Conservation (phyloP, 1,140 invertebrate genomes). For the Diprion similis region DNA sequence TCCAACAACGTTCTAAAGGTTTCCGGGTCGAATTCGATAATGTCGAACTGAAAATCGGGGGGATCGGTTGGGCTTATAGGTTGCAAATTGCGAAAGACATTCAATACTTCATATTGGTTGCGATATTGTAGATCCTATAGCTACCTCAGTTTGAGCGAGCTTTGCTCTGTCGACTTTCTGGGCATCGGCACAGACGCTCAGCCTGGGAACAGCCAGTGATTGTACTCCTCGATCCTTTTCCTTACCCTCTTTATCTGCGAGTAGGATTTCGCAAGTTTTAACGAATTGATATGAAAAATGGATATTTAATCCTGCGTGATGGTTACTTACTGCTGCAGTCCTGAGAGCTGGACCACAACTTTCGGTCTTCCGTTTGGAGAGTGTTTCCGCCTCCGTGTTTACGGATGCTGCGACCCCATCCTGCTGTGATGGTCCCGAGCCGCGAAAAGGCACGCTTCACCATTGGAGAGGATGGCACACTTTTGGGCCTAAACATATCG, state of each 20-base stretch:
- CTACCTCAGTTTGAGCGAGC: slow-evolving; percentile 89
- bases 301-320: background rate
- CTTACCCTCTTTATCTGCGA: slow-evolving; percentile 76
- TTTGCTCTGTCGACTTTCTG: slow-evolving; percentile 93
- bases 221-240: slow-evolving; percentile 75
- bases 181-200: slow-evolving; percentile 91
- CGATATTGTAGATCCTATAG: slow-evolving; percentile 9
- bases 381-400: slow-evolving; percentile 74
- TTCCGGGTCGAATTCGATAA: slow-evolving; percentile 94
- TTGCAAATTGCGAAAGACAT: background rate
- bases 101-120: background rate
- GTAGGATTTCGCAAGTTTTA: slow-evolving; percentile 1
- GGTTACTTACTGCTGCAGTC: slow-evolving; percentile 84
- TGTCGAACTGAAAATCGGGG: slow-evolving; percentile 77
- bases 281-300: background rate
- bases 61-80: background rate
- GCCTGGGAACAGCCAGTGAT: slow-evolving; percentile 78
- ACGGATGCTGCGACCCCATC: slow-evolving; percentile 85
- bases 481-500: slow-evolving; percentile 78
- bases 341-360: slow-evolving; percentile 90
- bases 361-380: slow-evolving; percentile 83
- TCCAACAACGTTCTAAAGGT: slow-evolving; percentile 90
- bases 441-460: slow-evolving; percentile 90
- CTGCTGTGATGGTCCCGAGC: slow-evolving; percentile 86
- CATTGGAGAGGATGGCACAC: slow-evolving; percentile 93